Percentiles rank a stretch among this genome's conserved stretches.
These are phyloP conservation scores for Alouatta palliata DNA, from an alignment of 2,113 vertebrate genomes.

Conservation along the genomic window DNA sequence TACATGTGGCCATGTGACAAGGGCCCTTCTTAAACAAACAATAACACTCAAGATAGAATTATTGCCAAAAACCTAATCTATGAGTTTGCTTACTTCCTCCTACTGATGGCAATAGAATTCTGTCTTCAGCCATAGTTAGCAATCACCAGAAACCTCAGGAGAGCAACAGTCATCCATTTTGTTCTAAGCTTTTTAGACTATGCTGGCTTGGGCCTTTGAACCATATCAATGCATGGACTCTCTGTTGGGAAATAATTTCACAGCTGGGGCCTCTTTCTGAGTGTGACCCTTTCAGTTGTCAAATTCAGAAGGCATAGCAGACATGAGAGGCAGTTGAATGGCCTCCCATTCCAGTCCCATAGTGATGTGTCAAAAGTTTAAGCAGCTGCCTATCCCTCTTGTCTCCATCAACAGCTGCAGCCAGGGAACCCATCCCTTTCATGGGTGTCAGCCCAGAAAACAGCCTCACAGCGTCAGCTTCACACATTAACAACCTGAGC, in stretches of 20 bases:
- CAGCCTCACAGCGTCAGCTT: background rate
- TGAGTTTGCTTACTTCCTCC: background rate
- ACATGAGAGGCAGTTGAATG: background rate
- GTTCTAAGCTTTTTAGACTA: background rate
- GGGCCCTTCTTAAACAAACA: background rate
- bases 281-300: conserved; percentile 42
- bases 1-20: background rate
- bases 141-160: conserved; percentile 11
- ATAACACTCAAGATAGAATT: background rate
- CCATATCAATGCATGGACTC: background rate
- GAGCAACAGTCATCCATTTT: background rate
- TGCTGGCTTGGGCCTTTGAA: background rate
- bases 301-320: conserved; percentile 37
- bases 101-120: background rate
- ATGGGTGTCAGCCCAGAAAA: background rate
- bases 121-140: background rate
- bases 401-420: background rate
- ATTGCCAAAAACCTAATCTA: background rate
- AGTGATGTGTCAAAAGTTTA: background rate
- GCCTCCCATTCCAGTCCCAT: background rate
- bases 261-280: conserved; percentile 16
- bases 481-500: background rate
- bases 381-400: background rate
- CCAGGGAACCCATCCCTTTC: background rate
- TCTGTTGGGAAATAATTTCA: conserved; percentile 51